Evolutionary conservation across 2,113 vertebrate species (phyloP).

Genomic region (Onychostruthus taczanowskii): DNA sequence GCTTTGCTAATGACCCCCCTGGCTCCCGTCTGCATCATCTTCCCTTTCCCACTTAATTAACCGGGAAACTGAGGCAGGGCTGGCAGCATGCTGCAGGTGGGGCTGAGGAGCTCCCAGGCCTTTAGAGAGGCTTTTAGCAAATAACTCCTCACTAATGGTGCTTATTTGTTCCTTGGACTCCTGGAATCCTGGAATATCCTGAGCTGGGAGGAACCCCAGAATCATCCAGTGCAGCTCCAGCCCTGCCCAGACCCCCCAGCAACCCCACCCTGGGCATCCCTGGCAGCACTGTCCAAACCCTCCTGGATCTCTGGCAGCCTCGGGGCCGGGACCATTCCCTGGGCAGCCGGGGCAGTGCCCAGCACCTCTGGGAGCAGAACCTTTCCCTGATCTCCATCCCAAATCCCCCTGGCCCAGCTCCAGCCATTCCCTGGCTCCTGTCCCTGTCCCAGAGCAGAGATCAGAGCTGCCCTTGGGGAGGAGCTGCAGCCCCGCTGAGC

Average conservation of each 20-base stretch:
- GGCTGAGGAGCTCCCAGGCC: background rate
- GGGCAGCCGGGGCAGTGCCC: background rate
- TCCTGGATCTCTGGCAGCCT: background rate
- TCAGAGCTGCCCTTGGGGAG: background rate
- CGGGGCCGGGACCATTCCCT: background rate
- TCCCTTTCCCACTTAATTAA: background rate
- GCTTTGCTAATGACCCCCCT: background rate
- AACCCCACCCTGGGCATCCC: background rate
- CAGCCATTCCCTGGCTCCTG: background rate
- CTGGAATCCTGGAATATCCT: background rate
- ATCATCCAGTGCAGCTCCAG: no score
- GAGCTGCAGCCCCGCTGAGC: background rate
- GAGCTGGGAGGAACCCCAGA: background rate
- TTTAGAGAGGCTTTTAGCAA: background rate
- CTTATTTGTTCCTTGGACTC: background rate
- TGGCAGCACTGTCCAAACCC: background rate
- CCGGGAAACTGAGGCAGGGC: background rate
- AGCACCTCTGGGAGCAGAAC: background rate
- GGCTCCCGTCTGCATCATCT: background rate
- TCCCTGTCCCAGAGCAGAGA: background rate
- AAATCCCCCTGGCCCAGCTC: rapidly evolving
- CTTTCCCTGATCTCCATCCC: background rate
- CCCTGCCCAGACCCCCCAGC: background rate
- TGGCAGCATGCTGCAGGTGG: background rate
- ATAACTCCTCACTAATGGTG: background rate